Base-by-base conservation (phyloP, 2,797 vertebrate genomes). In the Chelidonichthys spinosus region DNA sequence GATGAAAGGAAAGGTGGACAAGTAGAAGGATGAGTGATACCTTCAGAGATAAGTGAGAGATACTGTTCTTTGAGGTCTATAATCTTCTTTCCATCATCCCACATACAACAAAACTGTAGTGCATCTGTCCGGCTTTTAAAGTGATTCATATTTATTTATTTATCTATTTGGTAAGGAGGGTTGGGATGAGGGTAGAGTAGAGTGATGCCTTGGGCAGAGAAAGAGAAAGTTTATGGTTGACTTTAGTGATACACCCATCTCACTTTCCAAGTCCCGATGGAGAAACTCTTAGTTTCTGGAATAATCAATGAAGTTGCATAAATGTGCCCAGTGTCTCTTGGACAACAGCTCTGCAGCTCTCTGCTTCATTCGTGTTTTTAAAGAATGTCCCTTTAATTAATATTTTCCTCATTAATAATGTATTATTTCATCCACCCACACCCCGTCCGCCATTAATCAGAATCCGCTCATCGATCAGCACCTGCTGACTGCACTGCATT, bases 11-110 rank as follows among this genome's bases (percentile, higher is more conserved):
- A 59, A 59, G 67, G 72, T 77, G 76, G 78, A 86, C 76, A 60
- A 76, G 83, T 60, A 75, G 61, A 79, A 72, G 67, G 62, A 86
- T 82, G 64, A 87, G 46, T 74, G 78, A 87, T 82, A 79, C 69
- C 75, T 59, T 67, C 36, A 69, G 39, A 63, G 61, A 65, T 64
- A 78, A 85, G 69, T 75, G 74, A 84, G 63, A 69, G 54, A 75
- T 74, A 68, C 64, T 59, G 56, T 82, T 76, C 1, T 0, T 55
- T 5, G 6, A 14, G 46, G 54, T 72, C 25, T 49, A 17, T 50
- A 61, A 55, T 40, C 44, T 76, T 76, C 72, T 69, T 32, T 49
- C 37, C 43, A 61, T 72, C n/a, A 50, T 52, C 33, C 18, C 18
- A 17, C 46, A 39, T 40, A 33, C 14, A 63, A 47, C 33, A 33